A percentile compares a stretch with the other conserved stretches of the same genome.
These are phyloP conservation scores for Thalassoma bifasciatum DNA, from an alignment of 2,113 vertebrate species.

Conservation along the genomic window DNA sequence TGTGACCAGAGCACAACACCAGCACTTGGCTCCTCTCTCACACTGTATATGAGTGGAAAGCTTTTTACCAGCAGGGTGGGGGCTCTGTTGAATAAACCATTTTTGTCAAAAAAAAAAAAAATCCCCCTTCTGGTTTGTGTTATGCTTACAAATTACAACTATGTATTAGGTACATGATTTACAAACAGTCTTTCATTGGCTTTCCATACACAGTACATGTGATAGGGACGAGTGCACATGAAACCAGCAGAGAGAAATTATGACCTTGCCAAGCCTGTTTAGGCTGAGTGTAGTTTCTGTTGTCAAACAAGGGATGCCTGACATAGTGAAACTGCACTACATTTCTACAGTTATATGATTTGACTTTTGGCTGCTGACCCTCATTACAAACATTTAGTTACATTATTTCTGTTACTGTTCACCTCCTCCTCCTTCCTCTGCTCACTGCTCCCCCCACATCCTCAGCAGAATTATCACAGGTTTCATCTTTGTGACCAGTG, in stretches of 20 bases:
- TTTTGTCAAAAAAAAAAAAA: conserved; percentile 11
- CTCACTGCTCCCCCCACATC: conserved; percentile 15
- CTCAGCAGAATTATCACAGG: conserved; percentile 24
- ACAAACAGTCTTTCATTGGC: not conserved
- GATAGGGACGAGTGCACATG: conserved; percentile 38
- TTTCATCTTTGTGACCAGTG: conserved; percentile 36
- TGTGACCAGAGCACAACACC: conserved; percentile 76
- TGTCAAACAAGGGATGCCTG: conserved; percentile 54
- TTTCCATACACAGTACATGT: conserved; percentile 3
- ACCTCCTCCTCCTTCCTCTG: not conserved
- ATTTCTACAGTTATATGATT: not conserved
- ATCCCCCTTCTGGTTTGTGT: not conserved
- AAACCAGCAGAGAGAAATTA: conserved; percentile 64
- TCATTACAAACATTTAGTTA: too few species aligned
- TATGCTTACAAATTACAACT: conserved; percentile 7
- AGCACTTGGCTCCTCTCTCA: conserved; percentile 60
- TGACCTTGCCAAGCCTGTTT: conserved; percentile 75
- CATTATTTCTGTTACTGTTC: not conserved
- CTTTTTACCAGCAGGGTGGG: conserved; percentile 55
- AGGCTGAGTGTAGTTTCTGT: conserved; percentile 67
- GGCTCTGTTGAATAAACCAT: conserved; percentile 44
- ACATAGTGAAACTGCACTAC: conserved; percentile 37
- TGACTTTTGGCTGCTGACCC: not conserved
- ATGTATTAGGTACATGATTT: conserved; percentile 12
- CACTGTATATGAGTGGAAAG: conserved; percentile 49